Conservation (phyloP, 2,113 vertebrate species). For the Chaetodon auriga region DNA sequence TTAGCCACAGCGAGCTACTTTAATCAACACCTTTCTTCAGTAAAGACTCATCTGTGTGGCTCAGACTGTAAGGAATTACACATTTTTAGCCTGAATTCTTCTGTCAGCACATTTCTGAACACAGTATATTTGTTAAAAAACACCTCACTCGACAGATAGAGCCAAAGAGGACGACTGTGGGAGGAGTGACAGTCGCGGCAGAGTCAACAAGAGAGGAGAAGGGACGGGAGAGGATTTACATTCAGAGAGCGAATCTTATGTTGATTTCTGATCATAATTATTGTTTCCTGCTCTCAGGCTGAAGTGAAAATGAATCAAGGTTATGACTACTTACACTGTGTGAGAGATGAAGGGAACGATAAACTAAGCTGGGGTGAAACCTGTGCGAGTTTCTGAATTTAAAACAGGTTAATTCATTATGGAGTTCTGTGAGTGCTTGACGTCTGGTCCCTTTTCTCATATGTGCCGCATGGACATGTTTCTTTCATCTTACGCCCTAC, state of each 20-base stretch:
- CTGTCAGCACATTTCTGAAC: constrained; percentile 26
- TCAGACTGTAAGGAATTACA: background rate
- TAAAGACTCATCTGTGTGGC: background rate
- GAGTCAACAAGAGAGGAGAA: constrained; percentile 13
- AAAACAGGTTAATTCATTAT: constrained; percentile 25
- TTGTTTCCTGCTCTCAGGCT: background rate
- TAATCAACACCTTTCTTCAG: background rate
- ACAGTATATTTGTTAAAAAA: constrained; percentile 50
- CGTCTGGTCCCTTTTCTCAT: background rate
- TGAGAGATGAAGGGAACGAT: background rate
- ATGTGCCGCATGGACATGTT: constrained; percentile 11
- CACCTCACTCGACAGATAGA: constrained; percentile 19
- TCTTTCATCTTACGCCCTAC: constrained; percentile 13
- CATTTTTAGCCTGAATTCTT: constrained; percentile 13
- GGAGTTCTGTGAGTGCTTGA: background rate
- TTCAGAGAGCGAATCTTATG: background rate
- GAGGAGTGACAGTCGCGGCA: constrained; percentile 40
- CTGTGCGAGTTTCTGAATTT: background rate
- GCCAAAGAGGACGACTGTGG: constrained; percentile 34
- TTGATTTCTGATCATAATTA: background rate
- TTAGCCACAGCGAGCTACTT: background rate
- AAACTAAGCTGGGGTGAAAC: background rate
- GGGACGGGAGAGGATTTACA: background rate
- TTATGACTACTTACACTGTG: background rate
- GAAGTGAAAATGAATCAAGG: background rate